Evolutionary conservation across 2,888 invertebrate species (phyloP).

Genomic region (Schizaphis graminum): DNA sequence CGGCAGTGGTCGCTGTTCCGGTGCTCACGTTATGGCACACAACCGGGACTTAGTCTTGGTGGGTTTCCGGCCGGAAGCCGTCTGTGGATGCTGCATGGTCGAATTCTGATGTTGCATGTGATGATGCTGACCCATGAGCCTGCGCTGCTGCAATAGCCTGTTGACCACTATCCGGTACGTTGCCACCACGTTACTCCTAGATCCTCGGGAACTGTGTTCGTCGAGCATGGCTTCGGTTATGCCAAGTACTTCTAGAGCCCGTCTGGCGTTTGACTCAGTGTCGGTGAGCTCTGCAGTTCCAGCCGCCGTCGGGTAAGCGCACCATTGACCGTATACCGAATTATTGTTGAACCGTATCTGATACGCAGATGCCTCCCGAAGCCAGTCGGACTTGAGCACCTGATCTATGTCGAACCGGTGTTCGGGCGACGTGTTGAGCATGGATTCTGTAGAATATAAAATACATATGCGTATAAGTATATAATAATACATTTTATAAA

Average conservation of each 20-base stretch:
- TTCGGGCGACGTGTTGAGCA: conserved; percentile 73
- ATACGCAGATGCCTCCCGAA: conserved; percentile 71
- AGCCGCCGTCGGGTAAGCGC: conserved; percentile 68
- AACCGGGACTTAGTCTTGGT: conserved; percentile 63
- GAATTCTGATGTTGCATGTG: not conserved
- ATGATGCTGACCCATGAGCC: conserved; percentile 25
- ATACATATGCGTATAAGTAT: not conserved
- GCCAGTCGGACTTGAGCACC: conserved; percentile 75
- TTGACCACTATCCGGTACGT: conserved; percentile 81
- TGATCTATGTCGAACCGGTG: conserved; percentile 73
- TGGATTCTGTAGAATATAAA: conserved; percentile 71
- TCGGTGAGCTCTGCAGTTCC: conserved; percentile 67
- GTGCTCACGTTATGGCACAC: conserved; percentile 58
- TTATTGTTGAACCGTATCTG: conserved; percentile 67
- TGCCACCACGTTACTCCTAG: conserved; percentile 78
- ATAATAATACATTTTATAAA: not conserved
- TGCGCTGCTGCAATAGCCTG: conserved; percentile 71
- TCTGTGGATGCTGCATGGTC: conserved; percentile 15
- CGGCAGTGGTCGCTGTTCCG: not conserved
- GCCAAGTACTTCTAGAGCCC: conserved; percentile 74
- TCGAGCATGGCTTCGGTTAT: conserved; percentile 76
- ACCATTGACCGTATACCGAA: conserved; percentile 68
- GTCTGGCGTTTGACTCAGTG: conserved; percentile 68
- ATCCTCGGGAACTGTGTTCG: conserved; percentile 74
- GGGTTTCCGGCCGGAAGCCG: conserved; percentile 40